A percentile compares a stretch with the other conserved stretches of the same genome.
Evolutionary conservation across 2,888 invertebrate genomes (phyloP).

Genomic region (Pimpla rufipes): DNA sequence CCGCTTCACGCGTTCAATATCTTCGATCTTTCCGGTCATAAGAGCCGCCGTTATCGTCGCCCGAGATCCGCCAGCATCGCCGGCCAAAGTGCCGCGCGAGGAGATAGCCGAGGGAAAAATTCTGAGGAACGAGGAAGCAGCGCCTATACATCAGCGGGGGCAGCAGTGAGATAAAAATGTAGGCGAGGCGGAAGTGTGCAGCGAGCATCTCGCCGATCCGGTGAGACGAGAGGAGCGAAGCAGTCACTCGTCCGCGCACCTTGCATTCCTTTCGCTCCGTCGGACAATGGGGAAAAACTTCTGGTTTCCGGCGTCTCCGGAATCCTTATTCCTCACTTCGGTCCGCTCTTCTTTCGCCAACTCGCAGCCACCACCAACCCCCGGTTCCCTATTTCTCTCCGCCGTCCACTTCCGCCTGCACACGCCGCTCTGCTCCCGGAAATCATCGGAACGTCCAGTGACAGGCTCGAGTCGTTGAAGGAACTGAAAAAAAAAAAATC

Average conservation of each 20-base stretch:
- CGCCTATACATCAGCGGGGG: not conserved
- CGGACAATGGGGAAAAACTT: slow-evolving; percentile 61
- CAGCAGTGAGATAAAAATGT: slow-evolving; percentile 32
- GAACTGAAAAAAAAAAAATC: slow-evolving; percentile 46
- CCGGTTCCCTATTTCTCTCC: slow-evolving; percentile 56
- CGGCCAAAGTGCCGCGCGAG: not conserved
- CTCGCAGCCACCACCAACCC: slow-evolving; percentile 44
- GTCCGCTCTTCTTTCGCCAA: slow-evolving; percentile 29
- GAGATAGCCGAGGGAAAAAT: slow-evolving; percentile 24
- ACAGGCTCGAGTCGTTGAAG: slow-evolving; percentile 61
- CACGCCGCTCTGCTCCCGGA: slow-evolving; percentile 65
- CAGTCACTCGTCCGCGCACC: slow-evolving; percentile 55
- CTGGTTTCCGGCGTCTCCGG: slow-evolving; percentile 62
- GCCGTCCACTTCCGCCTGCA: slow-evolving; percentile 66
- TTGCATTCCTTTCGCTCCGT: slow-evolving; percentile 55
- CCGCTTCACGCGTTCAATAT: not conserved
- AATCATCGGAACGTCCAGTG: slow-evolving; percentile 70
- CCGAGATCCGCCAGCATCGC: not conserved
- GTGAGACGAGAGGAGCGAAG: slow-evolving; percentile 36
- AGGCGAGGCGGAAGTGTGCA: slow-evolving; percentile 26
- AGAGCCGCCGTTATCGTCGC: slow-evolving; percentile 28
- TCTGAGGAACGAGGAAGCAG: not conserved
- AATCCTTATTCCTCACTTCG: slow-evolving; percentile 36
- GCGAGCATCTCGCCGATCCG: slow-evolving; percentile 45
- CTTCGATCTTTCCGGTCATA: not conserved